phyloP scores from a whole-genome alignment of 1,140 invertebrate genomes.

The Drosophila quadrilineata region DNA sequence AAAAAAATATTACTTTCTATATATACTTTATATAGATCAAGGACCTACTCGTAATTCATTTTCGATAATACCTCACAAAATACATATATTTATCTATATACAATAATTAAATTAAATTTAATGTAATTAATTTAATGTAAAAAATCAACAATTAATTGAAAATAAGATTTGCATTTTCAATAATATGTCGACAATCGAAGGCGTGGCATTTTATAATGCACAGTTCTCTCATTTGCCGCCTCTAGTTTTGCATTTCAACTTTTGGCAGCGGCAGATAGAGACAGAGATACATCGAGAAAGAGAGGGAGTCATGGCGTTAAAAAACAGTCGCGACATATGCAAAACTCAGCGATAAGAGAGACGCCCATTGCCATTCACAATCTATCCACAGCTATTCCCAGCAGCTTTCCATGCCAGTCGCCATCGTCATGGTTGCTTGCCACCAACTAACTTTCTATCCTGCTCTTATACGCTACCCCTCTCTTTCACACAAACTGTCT shows the following conservation, averaged over 20 bases:
- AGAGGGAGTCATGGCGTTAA: too few species aligned
- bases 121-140: too few species aligned
- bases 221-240: neutral
- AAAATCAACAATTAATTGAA: neutral
- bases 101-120: too few species aligned
- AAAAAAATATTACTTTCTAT: too few species aligned
- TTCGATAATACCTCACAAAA: too few species aligned
- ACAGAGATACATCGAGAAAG: too few species aligned
- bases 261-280: too few species aligned
- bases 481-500: neutral
- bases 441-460: neutral
- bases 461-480: neutral
- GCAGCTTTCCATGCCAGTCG: neutral
- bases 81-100: too few species aligned
- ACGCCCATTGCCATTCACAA: conserved; percentile 30
- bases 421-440: too few species aligned
- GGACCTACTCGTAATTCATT: too few species aligned
- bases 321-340: conserved; percentile 68
- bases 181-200: conserved; percentile 1
- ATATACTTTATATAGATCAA: too few species aligned
- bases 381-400: conserved; percentile 9
- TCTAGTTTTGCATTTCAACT: conserved; percentile 20
- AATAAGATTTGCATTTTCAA: neutral
- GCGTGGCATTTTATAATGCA: conserved; percentile 2
- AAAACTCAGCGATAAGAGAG: conserved; percentile 65